A percentile compares a stretch with the other conserved stretches of the same genome.
These are phyloP conservation scores for Scaptomyza reducta DNA, from an alignment of 2,888 invertebrate genomes.

Conservation along the genomic window DNA sequence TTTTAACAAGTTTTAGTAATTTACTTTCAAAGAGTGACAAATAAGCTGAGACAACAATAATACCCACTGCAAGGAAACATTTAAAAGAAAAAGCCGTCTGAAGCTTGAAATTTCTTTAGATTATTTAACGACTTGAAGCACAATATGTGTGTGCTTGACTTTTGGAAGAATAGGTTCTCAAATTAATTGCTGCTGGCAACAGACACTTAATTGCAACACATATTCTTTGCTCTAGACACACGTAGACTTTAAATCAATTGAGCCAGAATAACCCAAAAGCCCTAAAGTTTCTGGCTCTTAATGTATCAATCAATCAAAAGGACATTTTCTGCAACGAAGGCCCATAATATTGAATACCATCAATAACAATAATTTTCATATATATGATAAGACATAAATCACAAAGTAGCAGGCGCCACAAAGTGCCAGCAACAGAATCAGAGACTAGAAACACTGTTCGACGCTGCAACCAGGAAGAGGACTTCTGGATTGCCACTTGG, in stretches of 20 bases:
- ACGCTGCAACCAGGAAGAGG: slow-evolving; percentile 8
- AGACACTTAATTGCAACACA: slow-evolving; percentile 23
- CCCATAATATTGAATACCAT: slow-evolving; percentile 74
- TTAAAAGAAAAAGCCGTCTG: not conserved
- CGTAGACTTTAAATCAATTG: slow-evolving; percentile 64
- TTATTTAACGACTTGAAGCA: slow-evolving; percentile 1
- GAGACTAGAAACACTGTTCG: slow-evolving; percentile 8
- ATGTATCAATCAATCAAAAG: slow-evolving; percentile 70
- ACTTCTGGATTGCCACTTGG: slow-evolving; percentile 45
- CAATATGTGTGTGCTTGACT: slow-evolving; percentile 7
- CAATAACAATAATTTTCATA: slow-evolving; percentile 80
- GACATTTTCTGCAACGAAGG: slow-evolving; percentile 20
- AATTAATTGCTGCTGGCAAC: slow-evolving; percentile 18
- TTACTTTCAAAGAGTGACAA: not conserved
- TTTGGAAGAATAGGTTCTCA: not conserved
- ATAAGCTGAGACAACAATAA: not conserved
- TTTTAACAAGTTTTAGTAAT: not conserved
- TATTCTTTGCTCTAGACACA: not conserved
- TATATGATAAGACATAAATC: slow-evolving; percentile 81
- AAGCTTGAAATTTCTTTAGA: not conserved
- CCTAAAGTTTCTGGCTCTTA: slow-evolving; percentile 37
- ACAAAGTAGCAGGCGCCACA: slow-evolving; percentile 73
- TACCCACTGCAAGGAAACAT: not conserved
- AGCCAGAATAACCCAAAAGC: slow-evolving; percentile 4
- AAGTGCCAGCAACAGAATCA: slow-evolving; percentile 54